Conservation (phyloP, 2,113 vertebrate genomes). For the Pelodiscus sinensis region DNA sequence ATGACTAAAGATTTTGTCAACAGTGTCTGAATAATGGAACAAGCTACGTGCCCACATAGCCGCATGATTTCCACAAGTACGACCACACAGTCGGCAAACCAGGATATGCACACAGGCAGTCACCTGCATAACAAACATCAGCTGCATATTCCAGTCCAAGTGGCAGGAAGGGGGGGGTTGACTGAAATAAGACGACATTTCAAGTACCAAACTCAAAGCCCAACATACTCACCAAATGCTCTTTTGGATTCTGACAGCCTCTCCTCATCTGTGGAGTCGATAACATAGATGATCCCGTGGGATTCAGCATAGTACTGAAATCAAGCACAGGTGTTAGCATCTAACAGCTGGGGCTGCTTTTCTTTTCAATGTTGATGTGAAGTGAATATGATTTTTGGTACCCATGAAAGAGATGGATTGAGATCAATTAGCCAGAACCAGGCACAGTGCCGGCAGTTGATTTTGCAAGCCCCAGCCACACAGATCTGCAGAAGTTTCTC, state of each 20-base stretch:
- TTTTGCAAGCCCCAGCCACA: not conserved
- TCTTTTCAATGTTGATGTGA: not conserved
- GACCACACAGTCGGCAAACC: not conserved
- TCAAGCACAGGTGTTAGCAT: not conserved
- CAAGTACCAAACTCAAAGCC: too few relatives aligned
- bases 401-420: fast-evolving
- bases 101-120: not conserved
- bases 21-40: not conserved
- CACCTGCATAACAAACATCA: not conserved
- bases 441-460: not conserved
- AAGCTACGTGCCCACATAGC: not conserved
- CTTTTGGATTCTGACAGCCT: slow-evolving; percentile 92
- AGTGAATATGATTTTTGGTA: not conserved
- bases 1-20: not conserved
- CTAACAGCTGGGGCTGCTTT: fast-evolving
- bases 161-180: not conserved
- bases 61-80: not conserved
- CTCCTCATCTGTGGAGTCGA: slow-evolving; percentile 95
- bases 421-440: not conserved
- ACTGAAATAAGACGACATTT: fast-evolving
- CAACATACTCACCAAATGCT: slow-evolving; percentile 87
- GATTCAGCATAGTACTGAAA: slow-evolving; percentile 96
- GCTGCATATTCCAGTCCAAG: not conserved
- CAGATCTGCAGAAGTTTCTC: not conserved
- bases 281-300: slow-evolving; percentile 96